Evolutionary conservation across 2,888 invertebrate species (phyloP).

Genomic region (Agriopis leucophaearia): DNA sequence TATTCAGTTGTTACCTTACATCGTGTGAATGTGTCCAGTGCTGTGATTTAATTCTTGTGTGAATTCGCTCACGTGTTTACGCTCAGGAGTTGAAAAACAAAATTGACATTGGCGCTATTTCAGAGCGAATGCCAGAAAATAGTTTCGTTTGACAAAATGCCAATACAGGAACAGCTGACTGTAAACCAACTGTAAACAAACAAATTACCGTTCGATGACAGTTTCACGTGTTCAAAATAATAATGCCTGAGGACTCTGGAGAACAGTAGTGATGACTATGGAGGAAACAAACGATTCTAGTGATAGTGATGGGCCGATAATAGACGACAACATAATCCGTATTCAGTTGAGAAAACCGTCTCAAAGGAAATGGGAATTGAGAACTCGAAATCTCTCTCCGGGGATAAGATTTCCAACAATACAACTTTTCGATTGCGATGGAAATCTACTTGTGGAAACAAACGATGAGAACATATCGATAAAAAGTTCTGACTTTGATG

Average conservation of each 20-base stretch:
- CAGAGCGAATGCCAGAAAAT: slow-evolving; percentile 74
- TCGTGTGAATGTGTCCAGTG: slow-evolving; percentile 67
- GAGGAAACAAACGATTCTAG: slow-evolving; percentile 68
- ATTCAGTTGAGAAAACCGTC: slow-evolving; percentile 88
- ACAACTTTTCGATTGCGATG: slow-evolving; percentile 88
- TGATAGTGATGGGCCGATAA: slow-evolving; percentile 79
- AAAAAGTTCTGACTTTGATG: slow-evolving; percentile 76
- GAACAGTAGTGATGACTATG: slow-evolving; percentile 62
- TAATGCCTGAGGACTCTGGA: slow-evolving; percentile 6
- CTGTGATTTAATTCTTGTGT: slow-evolving; percentile 48
- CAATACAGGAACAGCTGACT: slow-evolving; percentile 80
- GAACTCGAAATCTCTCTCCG: slow-evolving; percentile 88
- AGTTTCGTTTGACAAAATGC: slow-evolving; percentile 74
- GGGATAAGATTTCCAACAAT: slow-evolving; percentile 87
- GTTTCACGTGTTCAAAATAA: slow-evolving; percentile 54
- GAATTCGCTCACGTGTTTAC: slow-evolving; percentile 51
- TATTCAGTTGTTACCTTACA: slow-evolving; percentile 73
- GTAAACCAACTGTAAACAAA: slow-evolving; percentile 86
- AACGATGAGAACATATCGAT: slow-evolving; percentile 85
- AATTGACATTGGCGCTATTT: slow-evolving; percentile 85
- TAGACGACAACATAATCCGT: slow-evolving; percentile 86
- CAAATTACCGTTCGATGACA: slow-evolving; percentile 69
- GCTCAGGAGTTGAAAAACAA: slow-evolving; percentile 70
- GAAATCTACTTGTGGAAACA: slow-evolving; percentile 87
- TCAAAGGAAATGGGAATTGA: slow-evolving; percentile 88